Base-by-base conservation (phyloP, 2,113 vertebrate genomes). In the Cryptotis parvus region DNA sequence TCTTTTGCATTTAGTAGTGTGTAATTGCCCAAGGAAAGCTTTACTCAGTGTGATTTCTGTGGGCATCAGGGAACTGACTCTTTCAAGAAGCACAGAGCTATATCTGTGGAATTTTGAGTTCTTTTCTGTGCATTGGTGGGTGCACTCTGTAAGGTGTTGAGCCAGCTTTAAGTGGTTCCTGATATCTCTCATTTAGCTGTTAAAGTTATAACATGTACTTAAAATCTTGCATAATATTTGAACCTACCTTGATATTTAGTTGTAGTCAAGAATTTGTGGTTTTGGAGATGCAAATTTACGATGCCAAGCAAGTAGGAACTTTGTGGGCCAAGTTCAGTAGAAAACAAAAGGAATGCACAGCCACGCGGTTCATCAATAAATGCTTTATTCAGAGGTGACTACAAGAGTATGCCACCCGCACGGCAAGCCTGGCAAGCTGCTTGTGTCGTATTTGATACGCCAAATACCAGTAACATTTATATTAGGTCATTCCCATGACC, bases 101-200 rank as follows among this genome's bases (percentile, higher is more conserved):
- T 49, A 12, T 49, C 45, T 49, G 35, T 37, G 61, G 73, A 49
- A 81, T 63, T 29, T n/a, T 27, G 52, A 82, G 73, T 18, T 31
- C n/a, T 66, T 77, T 88, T 75, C 63, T 88, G 43, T 43, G 16
- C 22, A 24, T 61, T 70, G 20, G 20, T 8, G 52, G 52, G 72
- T 33, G 3, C 2, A 20, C 4, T 49, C 9, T 49, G 1, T 33
- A 55, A 75, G 27, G 33, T 61, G 31, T 29, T 74, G 63, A 55
- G 33, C 37, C 65, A 82, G 52, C 27, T 22, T 27, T 75, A 55
- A 52, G 43, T 55, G 16, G 69, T 84, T 69, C 49, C n/a, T 86
- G 33, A 41, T n/a, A n/a, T 93, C 94, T 82, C 72, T 83, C 74
- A 84, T 77, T 39, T 49, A 3, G 29, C 35, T 70, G 41, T 77